Evolutionary conservation across 2,113 vertebrate genomes (phyloP).

Genomic region (Pseudorasbora parva): DNA sequence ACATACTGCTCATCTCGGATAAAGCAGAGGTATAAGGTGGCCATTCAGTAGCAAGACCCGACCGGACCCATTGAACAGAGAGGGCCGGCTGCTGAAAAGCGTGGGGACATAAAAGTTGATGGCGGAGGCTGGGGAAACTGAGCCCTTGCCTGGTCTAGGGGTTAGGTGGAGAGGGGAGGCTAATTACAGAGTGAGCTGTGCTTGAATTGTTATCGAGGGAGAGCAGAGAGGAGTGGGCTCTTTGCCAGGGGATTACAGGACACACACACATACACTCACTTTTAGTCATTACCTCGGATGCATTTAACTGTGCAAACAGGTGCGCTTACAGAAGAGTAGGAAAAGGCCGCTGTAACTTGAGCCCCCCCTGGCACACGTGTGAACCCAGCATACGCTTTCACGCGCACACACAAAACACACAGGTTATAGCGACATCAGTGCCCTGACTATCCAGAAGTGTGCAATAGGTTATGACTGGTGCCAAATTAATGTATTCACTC

Average conservation of each 20-base stretch:
- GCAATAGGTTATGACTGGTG: slow-evolving; percentile 6
- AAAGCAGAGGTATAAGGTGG: slow-evolving; percentile 67
- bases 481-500: not conserved
- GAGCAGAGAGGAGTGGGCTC: slow-evolving; percentile 67
- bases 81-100: slow-evolving; percentile 58
- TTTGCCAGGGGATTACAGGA: slow-evolving; percentile 91
- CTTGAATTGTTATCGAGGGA: slow-evolving; percentile 92
- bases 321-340: slow-evolving; percentile 89
- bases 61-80: slow-evolving; percentile 56
- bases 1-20: slow-evolving; percentile 72
- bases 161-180: slow-evolving; percentile 61
- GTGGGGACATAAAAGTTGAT: slow-evolving; percentile 67
- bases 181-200: slow-evolving; percentile 91
- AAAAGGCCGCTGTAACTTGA: slow-evolving; percentile 88
- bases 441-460: not conserved
- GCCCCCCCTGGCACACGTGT: slow-evolving; percentile 55
- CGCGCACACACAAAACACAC: slow-evolving; percentile 46
- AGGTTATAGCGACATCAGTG: slow-evolving; percentile 38
- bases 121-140: slow-evolving; percentile 64
- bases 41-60: slow-evolving; percentile 48
- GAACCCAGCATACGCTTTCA: slow-evolving; percentile 48
- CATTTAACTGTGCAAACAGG: slow-evolving; percentile 96
- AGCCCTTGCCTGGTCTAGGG: slow-evolving; percentile 66
- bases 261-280: slow-evolving; percentile 61
- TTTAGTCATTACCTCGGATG: slow-evolving; percentile 74